These are phyloP conservation scores for Nannoperca australis DNA, from an alignment of 2,797 vertebrate species.

Conservation along the genomic window DNA sequence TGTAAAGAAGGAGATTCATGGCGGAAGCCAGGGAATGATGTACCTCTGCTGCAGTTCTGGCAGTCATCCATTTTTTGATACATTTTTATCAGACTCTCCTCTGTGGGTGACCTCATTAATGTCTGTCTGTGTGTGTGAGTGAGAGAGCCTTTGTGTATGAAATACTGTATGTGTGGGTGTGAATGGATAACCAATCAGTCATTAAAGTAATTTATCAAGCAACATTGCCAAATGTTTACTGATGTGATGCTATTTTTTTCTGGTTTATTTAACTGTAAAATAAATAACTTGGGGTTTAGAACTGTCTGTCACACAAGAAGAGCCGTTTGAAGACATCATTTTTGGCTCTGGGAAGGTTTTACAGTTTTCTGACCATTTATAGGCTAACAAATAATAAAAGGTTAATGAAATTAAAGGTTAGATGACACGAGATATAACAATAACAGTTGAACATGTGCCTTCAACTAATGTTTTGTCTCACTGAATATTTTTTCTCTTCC, in stretches of 20 bases:
- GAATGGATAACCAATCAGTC: neutral
- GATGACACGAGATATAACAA: neutral
- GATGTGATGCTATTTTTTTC: neutral
- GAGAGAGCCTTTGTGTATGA: constrained; percentile 5
- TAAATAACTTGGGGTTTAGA: neutral
- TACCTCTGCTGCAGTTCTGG: constrained; percentile 61
- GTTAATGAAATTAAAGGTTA: neutral
- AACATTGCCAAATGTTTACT: neutral
- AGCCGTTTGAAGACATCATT: neutral
- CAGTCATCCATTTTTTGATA: constrained; percentile 56
- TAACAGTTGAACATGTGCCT: neutral
- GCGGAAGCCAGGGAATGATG: constrained; percentile 22
- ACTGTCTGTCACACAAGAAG: neutral
- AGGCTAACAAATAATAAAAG: neutral
- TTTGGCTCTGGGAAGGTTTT: neutral
- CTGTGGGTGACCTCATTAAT: constrained; percentile 54
- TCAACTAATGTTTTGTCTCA: neutral
- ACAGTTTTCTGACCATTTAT: neutral
- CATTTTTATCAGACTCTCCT: constrained; percentile 52
- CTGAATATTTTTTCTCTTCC: neutral
- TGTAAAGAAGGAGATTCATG: constrained; percentile 39
- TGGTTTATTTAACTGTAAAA: neutral
- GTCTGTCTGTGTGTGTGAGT: neutral
- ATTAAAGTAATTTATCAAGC: neutral
- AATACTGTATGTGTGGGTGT: neutral